Evolutionary conservation across 2,888 invertebrate genomes (phyloP).

Genomic region (Dicyrtomina minuta): DNA sequence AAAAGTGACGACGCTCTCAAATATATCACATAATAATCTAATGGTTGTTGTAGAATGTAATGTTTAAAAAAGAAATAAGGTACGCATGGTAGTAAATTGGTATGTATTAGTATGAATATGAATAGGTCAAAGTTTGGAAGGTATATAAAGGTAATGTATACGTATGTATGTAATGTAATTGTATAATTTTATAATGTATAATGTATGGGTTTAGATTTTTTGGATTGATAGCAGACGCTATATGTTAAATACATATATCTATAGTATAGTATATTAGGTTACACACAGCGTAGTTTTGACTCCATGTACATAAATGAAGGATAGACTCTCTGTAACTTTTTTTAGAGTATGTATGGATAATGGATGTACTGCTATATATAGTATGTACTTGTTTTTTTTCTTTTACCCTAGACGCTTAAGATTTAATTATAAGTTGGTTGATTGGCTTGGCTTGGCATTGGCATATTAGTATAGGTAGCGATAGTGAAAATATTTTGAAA

Average conservation of each 20-base stretch:
- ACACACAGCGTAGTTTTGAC: too few species aligned
- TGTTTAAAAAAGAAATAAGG: not conserved
- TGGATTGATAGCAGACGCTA: too few species aligned
- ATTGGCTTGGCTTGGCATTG: constrained; percentile 29
- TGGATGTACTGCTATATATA: not conserved
- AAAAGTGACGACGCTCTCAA: not conserved
- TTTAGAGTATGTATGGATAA: too few species aligned
- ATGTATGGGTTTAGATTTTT: not conserved
- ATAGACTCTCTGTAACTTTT: too few species aligned
- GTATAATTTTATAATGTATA: not conserved
- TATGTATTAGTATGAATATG: constrained; percentile 10
- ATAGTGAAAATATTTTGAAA: constrained; percentile 19
- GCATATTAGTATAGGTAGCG: constrained; percentile 12
- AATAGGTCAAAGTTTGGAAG: not conserved
- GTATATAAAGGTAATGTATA: not conserved
- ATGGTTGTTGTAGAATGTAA: not conserved
- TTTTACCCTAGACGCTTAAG: too few species aligned
- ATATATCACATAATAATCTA: not conserved
- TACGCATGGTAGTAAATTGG: constrained; percentile 29
- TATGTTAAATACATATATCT: too few species aligned
- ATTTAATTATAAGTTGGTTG: constrained; percentile 14
- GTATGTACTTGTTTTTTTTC: constrained; percentile 11
- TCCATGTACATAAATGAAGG: too few species aligned
- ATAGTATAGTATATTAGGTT: not conserved
- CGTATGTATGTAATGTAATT: not conserved